A percentile compares a stretch with the other conserved stretches of the same genome.
Evolutionary conservation across 2,888 invertebrate species (phyloP).

Genomic region (Blomia tropicalis): DNA sequence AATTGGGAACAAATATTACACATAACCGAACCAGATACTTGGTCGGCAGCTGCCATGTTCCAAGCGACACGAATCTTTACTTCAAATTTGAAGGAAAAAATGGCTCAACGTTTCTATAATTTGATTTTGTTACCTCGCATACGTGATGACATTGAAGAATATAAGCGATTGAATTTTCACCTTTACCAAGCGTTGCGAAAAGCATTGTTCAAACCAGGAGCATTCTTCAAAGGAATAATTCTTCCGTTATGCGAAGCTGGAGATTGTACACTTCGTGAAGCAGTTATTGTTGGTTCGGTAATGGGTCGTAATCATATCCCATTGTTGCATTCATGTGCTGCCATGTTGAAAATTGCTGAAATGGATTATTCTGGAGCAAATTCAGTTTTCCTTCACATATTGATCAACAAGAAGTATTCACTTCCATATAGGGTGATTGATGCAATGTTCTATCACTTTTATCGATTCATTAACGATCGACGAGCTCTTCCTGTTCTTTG

Average conservation of each 20-base stretch:
- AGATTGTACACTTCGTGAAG: conserved; percentile 78
- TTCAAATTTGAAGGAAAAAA: conserved; percentile 85
- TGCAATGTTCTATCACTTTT: conserved; percentile 80
- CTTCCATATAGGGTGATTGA: conserved; percentile 87
- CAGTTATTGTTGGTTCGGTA: conserved; percentile 82
- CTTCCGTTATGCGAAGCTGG: conserved; percentile 47
- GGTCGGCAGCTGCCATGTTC: conserved; percentile 96
- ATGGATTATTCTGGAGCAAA: conserved; percentile 94
- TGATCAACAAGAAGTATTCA: conserved; percentile 94
- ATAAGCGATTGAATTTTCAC: conserved; percentile 86
- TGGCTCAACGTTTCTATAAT: conserved; percentile 90
- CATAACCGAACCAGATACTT: conserved; percentile 63
- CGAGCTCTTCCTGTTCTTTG: conserved; percentile 75
- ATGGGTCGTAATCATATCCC: conserved; percentile 80
- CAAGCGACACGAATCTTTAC: conserved; percentile 87
- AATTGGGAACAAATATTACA: conserved; percentile 72
- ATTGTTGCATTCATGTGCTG: conserved; percentile 82
- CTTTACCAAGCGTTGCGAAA: conserved; percentile 73
- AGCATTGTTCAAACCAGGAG: conserved; percentile 86
- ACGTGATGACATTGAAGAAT: conserved; percentile 86
- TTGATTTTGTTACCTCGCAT: conserved; percentile 72
- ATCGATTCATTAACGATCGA: conserved; percentile 66
- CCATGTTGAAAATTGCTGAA: conserved; percentile 83
- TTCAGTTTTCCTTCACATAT: conserved; percentile 78
- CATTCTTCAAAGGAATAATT: conserved; percentile 81